Base-by-base conservation (phyloP, 2,888 invertebrate genomes). In the Copidosoma aretas region DNA sequence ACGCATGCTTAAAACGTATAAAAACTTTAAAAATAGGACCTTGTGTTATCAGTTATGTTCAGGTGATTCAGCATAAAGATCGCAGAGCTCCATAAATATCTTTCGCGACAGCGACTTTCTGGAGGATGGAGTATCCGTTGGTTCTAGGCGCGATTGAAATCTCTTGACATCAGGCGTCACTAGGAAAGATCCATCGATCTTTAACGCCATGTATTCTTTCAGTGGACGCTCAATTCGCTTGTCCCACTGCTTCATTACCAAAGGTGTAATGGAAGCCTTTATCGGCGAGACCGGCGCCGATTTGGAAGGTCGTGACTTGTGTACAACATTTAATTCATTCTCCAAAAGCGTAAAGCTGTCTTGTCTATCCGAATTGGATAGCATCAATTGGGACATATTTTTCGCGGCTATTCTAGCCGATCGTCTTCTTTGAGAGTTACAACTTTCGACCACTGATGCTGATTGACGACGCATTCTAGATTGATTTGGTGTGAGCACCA, bases 181-280 rank as follows among this genome's bases (percentile, higher is more conserved):
- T 22, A 78, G 66, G 46, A 77, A 77, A 8, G 64, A 75, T 22
- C 76, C 71, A 39, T 62, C 75, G n/a, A 75, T 74, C 21, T 77
- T 78, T 17, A 78, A 60, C 25, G 71, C 68, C 75, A 77, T 75
- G 25, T 78, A 78, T 64, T 77, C 77, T 46, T 72, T 66, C 0
- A 77, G 24, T 0, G 75, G 72, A 15, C 69, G 64, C 25, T 71
- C 68, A 1, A 71, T 56, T 19, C 58, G 69, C n/a, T 70, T 68
- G 24, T 68, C 66, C 68, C 70, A 71, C 10, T 67, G 63, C n/a
- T 24, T 70, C 2, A 61, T 5, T 10, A 22, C 1, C 1, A 56
- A 53, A 14, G 71, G 67, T n/a, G 67, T 64, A 19, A 59, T 41
- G 10, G 59, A 53, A 21, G 25, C 46, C 61, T 63, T 64, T 46